Percentiles rank a stretch among this genome's conserved stretches.
Evolutionary conservation across 2,113 vertebrate species (phyloP).

Genomic region (Platysternon megacephalum): DNA sequence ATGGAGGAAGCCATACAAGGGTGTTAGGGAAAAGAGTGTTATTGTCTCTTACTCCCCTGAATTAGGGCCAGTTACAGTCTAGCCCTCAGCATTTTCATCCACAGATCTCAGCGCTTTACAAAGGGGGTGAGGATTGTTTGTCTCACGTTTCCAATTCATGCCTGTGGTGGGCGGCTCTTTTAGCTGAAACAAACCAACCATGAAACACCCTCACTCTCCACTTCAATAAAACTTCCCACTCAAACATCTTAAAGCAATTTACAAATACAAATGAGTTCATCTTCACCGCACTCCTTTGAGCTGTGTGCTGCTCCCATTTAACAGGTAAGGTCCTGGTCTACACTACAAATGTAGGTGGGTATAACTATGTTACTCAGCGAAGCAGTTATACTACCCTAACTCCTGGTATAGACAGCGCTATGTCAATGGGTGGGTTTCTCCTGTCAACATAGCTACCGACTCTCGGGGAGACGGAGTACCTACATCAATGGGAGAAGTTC

Average conservation of each 20-base stretch:
- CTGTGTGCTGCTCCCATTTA: neutral
- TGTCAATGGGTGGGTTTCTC: neutral
- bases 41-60: neutral
- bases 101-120: neutral
- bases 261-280: neutral
- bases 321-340: neutral
- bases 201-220: too few relatives aligned
- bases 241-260: neutral
- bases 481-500: neutral
- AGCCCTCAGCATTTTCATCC: neutral
- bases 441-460: neutral
- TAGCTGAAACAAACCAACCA: too few relatives aligned
- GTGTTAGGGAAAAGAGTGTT: neutral
- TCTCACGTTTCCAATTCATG: neutral
- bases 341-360: neutral
- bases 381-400: neutral
- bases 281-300: neutral
- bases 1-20: neutral
- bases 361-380: neutral
- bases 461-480: neutral
- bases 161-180: too few relatives aligned
- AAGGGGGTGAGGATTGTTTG: neutral
- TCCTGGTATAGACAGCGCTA: neutral
- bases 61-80: neutral
- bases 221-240: neutral